Conservation (phyloP, 2,797 vertebrate genomes). For the Bradypodion pumilum region DNA sequence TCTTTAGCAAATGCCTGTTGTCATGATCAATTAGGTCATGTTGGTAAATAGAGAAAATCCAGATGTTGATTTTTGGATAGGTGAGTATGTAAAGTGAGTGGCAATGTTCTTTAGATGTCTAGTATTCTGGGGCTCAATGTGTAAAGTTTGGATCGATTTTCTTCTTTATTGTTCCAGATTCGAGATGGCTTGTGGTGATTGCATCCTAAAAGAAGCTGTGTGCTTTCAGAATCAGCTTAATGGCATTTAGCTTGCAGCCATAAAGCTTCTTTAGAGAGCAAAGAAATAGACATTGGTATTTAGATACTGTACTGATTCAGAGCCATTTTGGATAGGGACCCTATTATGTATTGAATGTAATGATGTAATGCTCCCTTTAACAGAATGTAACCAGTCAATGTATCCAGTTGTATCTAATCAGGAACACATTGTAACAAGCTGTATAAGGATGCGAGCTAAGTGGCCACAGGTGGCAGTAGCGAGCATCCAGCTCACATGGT, state of each 20-base stretch:
- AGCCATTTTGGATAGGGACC: neutral
- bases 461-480: no score
- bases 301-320: neutral
- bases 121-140: neutral
- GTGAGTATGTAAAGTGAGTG: neutral
- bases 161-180: neutral
- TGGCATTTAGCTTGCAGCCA: neutral
- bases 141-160: neutral
- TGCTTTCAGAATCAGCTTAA: constrained; percentile 1
- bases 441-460: no score
- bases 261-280: neutral
- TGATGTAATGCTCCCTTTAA: no score
- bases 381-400: no score
- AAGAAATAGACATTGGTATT: neutral
- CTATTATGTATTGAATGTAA: no score
- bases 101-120: no score
- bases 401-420: no score
- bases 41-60: neutral
- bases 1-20: neutral
- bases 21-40: neutral
- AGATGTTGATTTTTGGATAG: neutral
- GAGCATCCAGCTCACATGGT: no score
- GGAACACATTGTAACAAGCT: no score
- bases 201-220: neutral
- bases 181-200: neutral